phyloP scores from a whole-genome alignment of 2,113 vertebrate genomes.

The Hippocampus mohnikei region DNA sequence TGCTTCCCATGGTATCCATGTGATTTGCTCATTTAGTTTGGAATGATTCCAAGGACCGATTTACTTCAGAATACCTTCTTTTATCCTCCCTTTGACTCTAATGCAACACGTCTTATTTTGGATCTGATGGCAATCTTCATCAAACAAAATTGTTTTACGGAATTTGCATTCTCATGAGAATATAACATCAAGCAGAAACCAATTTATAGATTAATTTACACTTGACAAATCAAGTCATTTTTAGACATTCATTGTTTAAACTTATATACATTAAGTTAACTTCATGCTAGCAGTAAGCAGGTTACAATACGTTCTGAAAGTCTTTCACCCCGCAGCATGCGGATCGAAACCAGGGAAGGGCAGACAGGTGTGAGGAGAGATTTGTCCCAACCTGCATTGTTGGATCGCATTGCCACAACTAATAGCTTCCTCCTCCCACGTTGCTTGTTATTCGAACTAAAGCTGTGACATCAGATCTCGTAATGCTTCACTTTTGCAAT shows the following conservation, averaged over 20 bases:
- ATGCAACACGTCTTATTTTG: conserved; percentile 18
- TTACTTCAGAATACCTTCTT: conserved; percentile 26
- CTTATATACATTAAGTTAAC: not conserved
- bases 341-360: conserved; percentile 56
- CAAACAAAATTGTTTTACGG: not conserved
- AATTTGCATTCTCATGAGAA: not conserved
- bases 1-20: conserved; percentile 14
- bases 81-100: conserved; percentile 15
- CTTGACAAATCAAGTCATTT: not conserved
- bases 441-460: conserved; percentile 65
- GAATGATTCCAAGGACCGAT: conserved; percentile 24
- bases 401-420: conserved; percentile 54
- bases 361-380: conserved; percentile 65
- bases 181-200: not conserved
- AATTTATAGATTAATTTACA: conserved; percentile 9
- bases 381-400: conserved; percentile 73
- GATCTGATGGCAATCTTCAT: conserved; percentile 19
- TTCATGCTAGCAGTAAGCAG: conserved; percentile 32
- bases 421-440: conserved; percentile 61
- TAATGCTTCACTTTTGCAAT: conserved; percentile 55
- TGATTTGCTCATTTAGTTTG: conserved; percentile 19
- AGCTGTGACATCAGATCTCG: conserved; percentile 70
- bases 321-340: conserved; percentile 47
- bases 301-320: conserved; percentile 32
- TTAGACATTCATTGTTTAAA: not conserved